Percentiles rank a stretch among this genome's conserved stretches.
These are phyloP conservation scores for Melopsittacus undulatus DNA, from an alignment of 2,797 vertebrate genomes.

Conservation along the genomic window DNA sequence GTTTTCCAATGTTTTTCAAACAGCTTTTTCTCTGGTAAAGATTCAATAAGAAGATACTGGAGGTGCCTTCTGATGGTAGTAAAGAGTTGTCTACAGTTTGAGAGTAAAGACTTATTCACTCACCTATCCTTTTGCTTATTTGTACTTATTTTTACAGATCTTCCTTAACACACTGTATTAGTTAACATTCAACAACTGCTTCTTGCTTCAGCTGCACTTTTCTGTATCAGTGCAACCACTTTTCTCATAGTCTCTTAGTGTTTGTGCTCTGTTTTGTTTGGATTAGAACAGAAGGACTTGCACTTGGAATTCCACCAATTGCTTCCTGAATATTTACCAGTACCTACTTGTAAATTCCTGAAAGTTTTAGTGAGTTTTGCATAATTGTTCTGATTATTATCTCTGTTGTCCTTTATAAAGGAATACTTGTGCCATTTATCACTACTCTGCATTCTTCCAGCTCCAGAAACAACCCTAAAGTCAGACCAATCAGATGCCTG, in stretches of 20 bases:
- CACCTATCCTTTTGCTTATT: conserved; percentile 43
- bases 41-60: neutral
- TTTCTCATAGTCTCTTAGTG: neutral
- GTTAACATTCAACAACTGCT: neutral
- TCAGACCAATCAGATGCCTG: neutral
- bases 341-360: conserved; percentile 43
- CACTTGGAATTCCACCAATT: conserved; percentile 1
- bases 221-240: neutral
- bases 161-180: conserved; percentile 2
- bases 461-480: neutral
- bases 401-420: conserved; percentile 6
- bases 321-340: conserved; percentile 34
- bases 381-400: conserved; percentile 27
- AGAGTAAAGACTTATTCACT: neutral
- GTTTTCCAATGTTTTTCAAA: neutral
- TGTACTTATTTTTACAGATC: conserved; percentile 46
- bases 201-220: conserved; percentile 5
- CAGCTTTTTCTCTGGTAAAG: neutral
- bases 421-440: neutral
- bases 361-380: conserved; percentile 28
- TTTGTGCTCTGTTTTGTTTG: conserved; percentile 45
- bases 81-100: neutral
- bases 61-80: neutral
- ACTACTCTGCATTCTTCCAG: neutral
- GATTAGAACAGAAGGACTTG: conserved; percentile 33